Conservation (phyloP, 2,797 vertebrate genomes). For the Pseudomugil gertrudae region DNA sequence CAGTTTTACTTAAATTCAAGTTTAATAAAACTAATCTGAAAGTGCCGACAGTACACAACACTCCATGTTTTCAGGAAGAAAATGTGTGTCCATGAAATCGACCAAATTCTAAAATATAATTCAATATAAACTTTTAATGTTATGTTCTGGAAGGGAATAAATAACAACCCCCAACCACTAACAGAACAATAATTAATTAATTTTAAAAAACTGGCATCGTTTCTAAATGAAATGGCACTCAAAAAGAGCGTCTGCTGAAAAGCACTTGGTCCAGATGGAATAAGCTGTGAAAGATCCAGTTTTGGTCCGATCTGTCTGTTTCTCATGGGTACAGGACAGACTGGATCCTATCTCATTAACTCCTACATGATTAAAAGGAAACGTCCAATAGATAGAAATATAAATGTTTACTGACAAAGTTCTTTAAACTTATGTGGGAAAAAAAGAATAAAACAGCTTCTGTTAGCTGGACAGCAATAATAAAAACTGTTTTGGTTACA, state of each 20-base stretch:
- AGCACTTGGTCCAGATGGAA: constrained; percentile 63
- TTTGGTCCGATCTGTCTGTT: constrained; percentile 66
- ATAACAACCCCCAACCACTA: no score
- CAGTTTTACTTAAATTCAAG: neutral
- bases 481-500: neutral
- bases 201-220: no score
- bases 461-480: neutral
- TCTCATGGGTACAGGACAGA: constrained; percentile 32
- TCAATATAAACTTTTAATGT: constrained; percentile 10
- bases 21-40: neutral
- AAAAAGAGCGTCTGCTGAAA: constrained; percentile 42
- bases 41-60: neutral
- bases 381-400: constrained; percentile 28
- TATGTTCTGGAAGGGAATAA: neutral
- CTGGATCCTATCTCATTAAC: constrained; percentile 39
- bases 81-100: neutral
- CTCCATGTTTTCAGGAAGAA: neutral
- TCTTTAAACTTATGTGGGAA: no score
- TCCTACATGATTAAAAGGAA: constrained; percentile 52
- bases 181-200: constrained; percentile 6
- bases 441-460: constrained; percentile 9
- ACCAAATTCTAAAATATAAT: constrained; percentile 6
- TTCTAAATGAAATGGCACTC: constrained; percentile 40
- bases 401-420: neutral
- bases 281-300: constrained; percentile 36